A percentile compares a stretch with the other conserved stretches of the same genome.
phyloP scores from a whole-genome alignment of 2,113 vertebrate genomes.

The Scalopus aquaticus region DNA sequence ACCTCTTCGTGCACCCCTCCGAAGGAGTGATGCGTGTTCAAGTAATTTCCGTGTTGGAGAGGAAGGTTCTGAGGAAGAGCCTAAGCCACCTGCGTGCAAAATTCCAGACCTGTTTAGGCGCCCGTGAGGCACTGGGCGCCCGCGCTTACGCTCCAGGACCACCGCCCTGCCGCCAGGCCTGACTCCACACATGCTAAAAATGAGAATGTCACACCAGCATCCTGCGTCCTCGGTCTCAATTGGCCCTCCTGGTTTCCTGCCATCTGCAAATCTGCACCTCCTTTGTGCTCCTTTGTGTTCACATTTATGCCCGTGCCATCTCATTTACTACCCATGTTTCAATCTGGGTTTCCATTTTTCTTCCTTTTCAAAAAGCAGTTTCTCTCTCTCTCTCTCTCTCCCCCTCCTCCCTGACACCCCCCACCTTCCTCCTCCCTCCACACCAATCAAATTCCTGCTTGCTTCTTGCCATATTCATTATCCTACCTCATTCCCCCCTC shows the following conservation, averaged over 20 bases:
- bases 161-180: background rate
- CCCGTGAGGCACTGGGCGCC: background rate
- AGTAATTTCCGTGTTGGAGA: background rate
- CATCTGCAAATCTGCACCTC: slow-evolving; percentile 3
- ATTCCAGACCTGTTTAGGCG: background rate
- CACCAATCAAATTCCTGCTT: slow-evolving; percentile 73
- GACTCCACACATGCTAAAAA: background rate
- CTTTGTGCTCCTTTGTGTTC: slow-evolving; percentile 16
- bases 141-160: too few species aligned
- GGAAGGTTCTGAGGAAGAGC: background rate
- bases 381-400: background rate
- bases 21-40: background rate
- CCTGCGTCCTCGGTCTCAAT: background rate
- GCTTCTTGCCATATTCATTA: slow-evolving; percentile 62
- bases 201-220: background rate
- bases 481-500: slow-evolving; percentile 56
- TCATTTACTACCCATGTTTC: slow-evolving; percentile 18
- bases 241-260: slow-evolving; percentile 5
- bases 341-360: slow-evolving; percentile 59
- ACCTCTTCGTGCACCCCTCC: background rate
- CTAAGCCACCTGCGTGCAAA: background rate
- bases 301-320: slow-evolving; percentile 25
- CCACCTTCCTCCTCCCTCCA: slow-evolving; percentile 35
- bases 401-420: background rate
- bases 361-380: background rate